phyloP scores from a whole-genome alignment of 2,113 vertebrate species.

The Guaruba guarouba region DNA sequence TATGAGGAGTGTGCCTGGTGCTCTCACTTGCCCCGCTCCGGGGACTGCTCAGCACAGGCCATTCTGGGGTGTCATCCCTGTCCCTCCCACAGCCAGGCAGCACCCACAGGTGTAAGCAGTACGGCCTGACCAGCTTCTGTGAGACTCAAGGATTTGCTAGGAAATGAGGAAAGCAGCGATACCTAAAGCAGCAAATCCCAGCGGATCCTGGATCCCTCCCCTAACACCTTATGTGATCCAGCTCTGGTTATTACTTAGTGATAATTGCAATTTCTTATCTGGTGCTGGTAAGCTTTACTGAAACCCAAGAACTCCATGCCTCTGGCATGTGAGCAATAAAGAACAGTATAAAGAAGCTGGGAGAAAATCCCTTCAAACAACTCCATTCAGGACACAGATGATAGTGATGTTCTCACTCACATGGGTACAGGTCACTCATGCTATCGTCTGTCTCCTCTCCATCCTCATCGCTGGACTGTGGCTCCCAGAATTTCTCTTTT shows the following conservation, averaged over 20 bases:
- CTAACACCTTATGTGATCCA: not conserved
- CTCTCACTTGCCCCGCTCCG: not conserved
- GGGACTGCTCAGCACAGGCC: not conserved
- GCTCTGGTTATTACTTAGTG: not conserved
- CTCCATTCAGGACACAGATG: not conserved
- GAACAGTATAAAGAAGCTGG: not conserved
- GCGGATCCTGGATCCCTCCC: not conserved
- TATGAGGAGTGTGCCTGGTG: not conserved
- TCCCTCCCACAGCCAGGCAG: not conserved
- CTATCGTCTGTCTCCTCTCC: slow-evolving; percentile 84
- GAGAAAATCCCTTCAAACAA: not conserved
- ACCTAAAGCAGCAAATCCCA: not conserved
- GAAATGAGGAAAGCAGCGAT: not conserved
- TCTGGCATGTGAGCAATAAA: not conserved
- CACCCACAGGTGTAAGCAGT: not conserved
- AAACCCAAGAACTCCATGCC: not conserved
- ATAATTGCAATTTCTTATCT: not conserved
- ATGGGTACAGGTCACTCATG: slow-evolving; percentile 93
- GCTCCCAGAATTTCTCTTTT: slow-evolving; percentile 75
- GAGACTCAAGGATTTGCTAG: not conserved
- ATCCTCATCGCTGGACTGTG: slow-evolving; percentile 69
- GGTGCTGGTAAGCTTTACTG: not conserved
- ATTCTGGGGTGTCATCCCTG: not conserved
- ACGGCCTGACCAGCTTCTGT: fast-evolving
- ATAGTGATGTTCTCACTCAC: slow-evolving; percentile 66